These are phyloP conservation scores for Athalia circularis DNA, from an alignment of 2,888 invertebrate species.

Conservation along the genomic window DNA sequence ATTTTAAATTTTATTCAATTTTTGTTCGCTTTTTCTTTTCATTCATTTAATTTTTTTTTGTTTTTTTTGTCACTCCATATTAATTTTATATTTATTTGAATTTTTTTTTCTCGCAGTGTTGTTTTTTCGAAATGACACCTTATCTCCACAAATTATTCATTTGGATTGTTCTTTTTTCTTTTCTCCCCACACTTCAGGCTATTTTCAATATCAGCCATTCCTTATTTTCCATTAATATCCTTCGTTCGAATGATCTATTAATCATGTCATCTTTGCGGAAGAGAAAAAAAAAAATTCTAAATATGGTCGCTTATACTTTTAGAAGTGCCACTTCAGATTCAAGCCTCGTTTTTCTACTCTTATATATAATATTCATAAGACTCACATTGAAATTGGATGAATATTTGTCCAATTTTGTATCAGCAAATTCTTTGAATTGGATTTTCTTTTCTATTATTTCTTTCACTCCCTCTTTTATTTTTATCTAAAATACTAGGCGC, in stretches of 20 bases:
- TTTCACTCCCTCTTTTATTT: slow-evolving; percentile 49
- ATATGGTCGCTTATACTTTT: no score
- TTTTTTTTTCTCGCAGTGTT: background rate
- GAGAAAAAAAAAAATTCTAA: no score
- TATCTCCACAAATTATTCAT: slow-evolving; percentile 22
- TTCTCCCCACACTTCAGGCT: background rate
- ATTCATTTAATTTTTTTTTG: slow-evolving; percentile 53
- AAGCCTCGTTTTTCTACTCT: slow-evolving; percentile 51
- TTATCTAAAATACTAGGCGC: slow-evolving; percentile 67
- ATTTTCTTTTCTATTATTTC: slow-evolving; percentile 37
- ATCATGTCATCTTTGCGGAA: no score
- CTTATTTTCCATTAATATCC: no score
- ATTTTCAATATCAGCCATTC: no score
- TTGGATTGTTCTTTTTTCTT: slow-evolving; percentile 14
- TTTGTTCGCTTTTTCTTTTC: background rate
- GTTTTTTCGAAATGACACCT: slow-evolving; percentile 45
- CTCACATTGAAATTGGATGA: slow-evolving; percentile 64
- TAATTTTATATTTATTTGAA: slow-evolving; percentile 48
- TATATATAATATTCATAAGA: slow-evolving; percentile 52
- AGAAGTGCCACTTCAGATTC: slow-evolving; percentile 23
- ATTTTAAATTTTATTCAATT: slow-evolving; percentile 60
- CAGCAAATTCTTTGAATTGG: slow-evolving; percentile 35
- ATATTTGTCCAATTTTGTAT: slow-evolving; percentile 57
- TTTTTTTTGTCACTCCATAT: slow-evolving; percentile 57
- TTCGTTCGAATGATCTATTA: no score